A percentile compares a stretch with the other conserved stretches of the same genome.
These are phyloP conservation scores for Cynopterus brachyotis DNA, from an alignment of 2,113 vertebrate genomes.

Conservation along the genomic window DNA sequence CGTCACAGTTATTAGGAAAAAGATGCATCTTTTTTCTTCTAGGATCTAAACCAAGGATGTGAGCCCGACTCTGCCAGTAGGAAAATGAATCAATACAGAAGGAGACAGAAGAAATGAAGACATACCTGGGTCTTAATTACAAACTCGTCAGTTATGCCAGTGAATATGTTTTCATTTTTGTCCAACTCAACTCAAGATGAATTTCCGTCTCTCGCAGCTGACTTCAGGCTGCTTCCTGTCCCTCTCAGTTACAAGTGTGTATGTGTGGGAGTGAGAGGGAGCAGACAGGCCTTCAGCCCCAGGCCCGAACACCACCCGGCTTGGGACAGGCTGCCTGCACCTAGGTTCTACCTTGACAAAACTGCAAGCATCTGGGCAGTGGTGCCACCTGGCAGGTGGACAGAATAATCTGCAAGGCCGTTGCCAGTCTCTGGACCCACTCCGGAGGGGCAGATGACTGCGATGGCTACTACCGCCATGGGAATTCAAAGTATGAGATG, in stretches of 20 bases:
- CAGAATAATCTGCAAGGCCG: background rate
- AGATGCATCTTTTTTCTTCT: background rate
- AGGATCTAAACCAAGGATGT: background rate
- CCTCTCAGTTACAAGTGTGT: background rate
- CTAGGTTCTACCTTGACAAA: background rate
- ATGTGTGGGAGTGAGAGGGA: background rate
- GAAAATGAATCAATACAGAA: background rate
- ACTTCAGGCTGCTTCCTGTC: background rate
- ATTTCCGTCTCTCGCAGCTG: background rate
- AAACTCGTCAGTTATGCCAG: too few relatives aligned
- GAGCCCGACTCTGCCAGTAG: background rate
- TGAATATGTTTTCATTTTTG: background rate
- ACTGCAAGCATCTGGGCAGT: rapidly evolving
- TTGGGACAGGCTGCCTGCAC: rapidly evolving
- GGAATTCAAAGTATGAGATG: background rate
- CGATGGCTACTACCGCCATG: rapidly evolving
- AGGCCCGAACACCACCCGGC: too few relatives aligned
- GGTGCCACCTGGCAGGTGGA: rapidly evolving
- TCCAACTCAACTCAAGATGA: background rate
- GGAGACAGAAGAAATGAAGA: background rate
- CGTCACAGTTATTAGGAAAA: background rate
- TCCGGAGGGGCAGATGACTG: rapidly evolving
- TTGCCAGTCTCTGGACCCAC: background rate
- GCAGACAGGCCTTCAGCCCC: background rate
- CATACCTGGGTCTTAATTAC: background rate